Evolutionary conservation across 2,888 invertebrate species (phyloP).

Genomic region (Heliconius sara): DNA sequence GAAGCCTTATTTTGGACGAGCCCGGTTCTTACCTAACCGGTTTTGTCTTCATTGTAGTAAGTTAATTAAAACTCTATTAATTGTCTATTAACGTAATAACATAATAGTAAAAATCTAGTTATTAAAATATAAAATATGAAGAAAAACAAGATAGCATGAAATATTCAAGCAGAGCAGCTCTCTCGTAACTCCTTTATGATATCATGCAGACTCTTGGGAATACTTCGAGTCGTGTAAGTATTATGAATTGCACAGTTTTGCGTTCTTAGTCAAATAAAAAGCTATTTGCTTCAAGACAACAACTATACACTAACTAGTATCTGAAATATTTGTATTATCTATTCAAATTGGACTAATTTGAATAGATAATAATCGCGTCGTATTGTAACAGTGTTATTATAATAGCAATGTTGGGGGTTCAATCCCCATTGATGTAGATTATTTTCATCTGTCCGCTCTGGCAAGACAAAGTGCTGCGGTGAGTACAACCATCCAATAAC

Average conservation of each 20-base stretch:
- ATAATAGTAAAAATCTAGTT: neutral
- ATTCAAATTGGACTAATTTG: neutral
- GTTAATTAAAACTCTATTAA: no score
- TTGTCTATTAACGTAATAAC: neutral
- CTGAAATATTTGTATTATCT: neutral
- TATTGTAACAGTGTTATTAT: no score
- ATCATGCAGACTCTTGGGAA: constrained; percentile 27
- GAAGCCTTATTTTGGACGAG: no score
- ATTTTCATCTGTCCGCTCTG: no score
- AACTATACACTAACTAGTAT: no score
- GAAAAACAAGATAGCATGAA: neutral
- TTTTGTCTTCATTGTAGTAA: no score
- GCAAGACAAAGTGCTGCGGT: no score
- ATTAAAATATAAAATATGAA: neutral
- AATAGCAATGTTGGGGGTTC: neutral
- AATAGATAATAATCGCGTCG: no score
- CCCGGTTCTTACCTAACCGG: no score
- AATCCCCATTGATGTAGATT: neutral
- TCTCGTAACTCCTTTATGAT: constrained; percentile 18
- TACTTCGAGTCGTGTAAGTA: constrained; percentile 22
- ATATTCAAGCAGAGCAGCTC: neutral
- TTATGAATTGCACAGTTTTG: constrained; percentile 23
- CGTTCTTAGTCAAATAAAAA: constrained; percentile 16
- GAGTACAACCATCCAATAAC: no score
- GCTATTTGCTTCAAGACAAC: neutral